Conservation (phyloP, 2,797 vertebrate species). For the Oreochromis grahami region DNA sequence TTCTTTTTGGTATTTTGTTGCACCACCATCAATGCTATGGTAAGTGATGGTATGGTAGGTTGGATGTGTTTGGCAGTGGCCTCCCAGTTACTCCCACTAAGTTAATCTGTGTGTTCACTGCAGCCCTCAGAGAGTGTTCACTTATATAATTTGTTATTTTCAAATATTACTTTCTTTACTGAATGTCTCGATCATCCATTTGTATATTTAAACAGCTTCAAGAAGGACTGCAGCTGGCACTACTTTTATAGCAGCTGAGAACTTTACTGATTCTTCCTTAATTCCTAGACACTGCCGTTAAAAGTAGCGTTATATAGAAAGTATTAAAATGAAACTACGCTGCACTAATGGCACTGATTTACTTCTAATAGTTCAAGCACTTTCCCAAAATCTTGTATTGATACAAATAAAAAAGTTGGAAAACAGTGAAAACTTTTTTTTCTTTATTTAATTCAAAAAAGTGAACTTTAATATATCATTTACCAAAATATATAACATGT, state of each 20-base stretch:
- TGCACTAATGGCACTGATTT: background rate
- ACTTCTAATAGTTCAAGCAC: no score
- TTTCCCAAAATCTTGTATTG: no score
- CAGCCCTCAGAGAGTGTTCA: background rate
- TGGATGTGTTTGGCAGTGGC: no score
- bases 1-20: background rate
- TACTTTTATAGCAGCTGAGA: background rate
- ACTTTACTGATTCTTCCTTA: background rate
- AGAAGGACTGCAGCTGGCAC: background rate
- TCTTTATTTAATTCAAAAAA: background rate
- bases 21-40: background rate
- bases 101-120: background rate
- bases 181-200: background rate
- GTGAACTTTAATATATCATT: background rate
- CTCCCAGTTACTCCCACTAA: background rate
- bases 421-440: no score
- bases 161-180: background rate
- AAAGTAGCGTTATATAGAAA: background rate
- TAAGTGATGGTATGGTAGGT: background rate
- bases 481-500: background rate
- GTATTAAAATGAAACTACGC: background rate
- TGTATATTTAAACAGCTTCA: background rate
- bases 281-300: background rate
- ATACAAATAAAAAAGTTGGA: no score
- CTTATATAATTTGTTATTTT: background rate